These are phyloP conservation scores for Gobio occitaniae DNA, from an alignment of 2,797 vertebrate genomes.

Conservation along the genomic window DNA sequence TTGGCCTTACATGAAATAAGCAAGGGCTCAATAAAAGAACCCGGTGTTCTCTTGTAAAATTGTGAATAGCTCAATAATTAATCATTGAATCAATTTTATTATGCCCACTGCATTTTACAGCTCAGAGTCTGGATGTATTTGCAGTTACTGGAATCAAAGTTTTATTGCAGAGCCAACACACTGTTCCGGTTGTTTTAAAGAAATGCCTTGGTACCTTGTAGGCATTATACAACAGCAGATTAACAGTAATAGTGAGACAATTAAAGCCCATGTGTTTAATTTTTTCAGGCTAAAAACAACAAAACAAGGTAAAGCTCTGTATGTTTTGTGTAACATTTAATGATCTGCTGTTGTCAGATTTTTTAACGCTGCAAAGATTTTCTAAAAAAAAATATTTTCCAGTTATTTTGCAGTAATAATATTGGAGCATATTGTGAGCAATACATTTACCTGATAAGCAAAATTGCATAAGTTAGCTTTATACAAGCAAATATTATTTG, in stretches of 20 bases:
- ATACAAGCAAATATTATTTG: not conserved
- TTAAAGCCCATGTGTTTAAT: conserved; percentile 47
- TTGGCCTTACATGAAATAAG: conserved; percentile 66
- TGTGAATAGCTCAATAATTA: conserved; percentile 70
- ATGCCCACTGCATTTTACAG: conserved; percentile 69
- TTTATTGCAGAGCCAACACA: conserved; percentile 48
- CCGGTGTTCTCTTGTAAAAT: conserved; percentile 70
- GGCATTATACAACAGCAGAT: conserved; percentile 49
- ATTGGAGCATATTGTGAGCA: not conserved
- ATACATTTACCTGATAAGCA: not conserved
- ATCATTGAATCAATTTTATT: conserved; percentile 73
- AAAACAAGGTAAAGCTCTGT: conserved; percentile 3
- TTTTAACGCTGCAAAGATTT: not conserved
- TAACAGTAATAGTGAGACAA: conserved; percentile 47
- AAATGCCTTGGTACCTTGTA: conserved; percentile 34
- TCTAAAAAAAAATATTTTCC: too few relatives aligned
- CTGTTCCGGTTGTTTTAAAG: conserved; percentile 49
- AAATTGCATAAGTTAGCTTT: not conserved
- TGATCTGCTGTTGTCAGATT: not conserved
- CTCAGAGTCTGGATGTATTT: conserved; percentile 62
- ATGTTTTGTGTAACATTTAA: not conserved
- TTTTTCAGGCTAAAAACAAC: conserved; percentile 39
- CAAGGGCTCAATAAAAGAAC: conserved; percentile 65
- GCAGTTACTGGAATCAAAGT: conserved; percentile 59
- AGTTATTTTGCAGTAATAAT: not conserved